Conservation (phyloP, 2,888 invertebrate species). For the Macrophya alboannulata region DNA sequence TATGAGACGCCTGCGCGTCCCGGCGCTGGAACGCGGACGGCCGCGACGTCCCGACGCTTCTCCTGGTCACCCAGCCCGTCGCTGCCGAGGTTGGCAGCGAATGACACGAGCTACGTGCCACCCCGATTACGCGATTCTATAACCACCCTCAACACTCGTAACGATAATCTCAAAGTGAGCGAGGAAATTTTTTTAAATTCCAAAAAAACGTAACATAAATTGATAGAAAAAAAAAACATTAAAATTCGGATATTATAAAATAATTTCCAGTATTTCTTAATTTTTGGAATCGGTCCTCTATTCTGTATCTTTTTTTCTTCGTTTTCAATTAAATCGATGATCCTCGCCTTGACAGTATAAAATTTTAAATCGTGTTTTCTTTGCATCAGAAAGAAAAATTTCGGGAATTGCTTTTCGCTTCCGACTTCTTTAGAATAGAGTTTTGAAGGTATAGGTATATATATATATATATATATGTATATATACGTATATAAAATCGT, state of each 20-base stretch:
- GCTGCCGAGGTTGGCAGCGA: constrained; percentile 30
- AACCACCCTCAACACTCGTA: neutral
- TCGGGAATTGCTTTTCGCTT: neutral
- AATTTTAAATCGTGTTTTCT: neutral
- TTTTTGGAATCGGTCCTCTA: neutral
- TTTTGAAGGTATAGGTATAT: neutral
- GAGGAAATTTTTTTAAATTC: neutral
- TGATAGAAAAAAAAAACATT: neutral
- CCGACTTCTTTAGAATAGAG: neutral
- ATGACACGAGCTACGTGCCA: constrained; percentile 35
- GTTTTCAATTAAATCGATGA: neutral
- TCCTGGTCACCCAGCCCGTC: constrained; percentile 17
- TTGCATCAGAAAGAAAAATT: neutral
- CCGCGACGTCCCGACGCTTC: constrained; percentile 30
- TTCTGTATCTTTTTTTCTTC: neutral
- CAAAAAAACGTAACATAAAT: neutral
- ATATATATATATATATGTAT: neutral
- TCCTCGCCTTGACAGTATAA: neutral
- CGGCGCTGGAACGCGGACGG: constrained; percentile 57
- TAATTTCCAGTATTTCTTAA: neutral
- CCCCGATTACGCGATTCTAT: constrained; percentile 40
- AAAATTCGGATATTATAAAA: too few species aligned
- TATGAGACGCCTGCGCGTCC: constrained; percentile 66
- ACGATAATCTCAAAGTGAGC: neutral
- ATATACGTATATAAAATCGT: constrained; percentile 8